Conservation (phyloP, 2,113 vertebrate genomes). For the Ophiodon elongatus region DNA sequence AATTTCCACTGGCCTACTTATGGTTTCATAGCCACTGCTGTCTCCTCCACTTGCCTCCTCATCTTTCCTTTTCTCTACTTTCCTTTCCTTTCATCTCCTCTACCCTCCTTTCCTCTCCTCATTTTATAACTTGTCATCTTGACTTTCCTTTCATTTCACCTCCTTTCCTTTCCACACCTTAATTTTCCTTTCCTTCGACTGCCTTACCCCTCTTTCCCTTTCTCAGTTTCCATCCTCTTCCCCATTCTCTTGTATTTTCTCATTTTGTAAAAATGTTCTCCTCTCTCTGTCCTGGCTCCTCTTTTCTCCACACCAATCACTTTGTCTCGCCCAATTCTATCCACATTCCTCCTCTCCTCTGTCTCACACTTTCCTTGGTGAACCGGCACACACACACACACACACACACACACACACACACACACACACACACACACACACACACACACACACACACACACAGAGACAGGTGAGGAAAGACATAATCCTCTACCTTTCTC, state of each 20-base stretch:
- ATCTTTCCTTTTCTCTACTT: not conserved
- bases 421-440: not conserved
- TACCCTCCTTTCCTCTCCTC: not conserved
- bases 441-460: slow-evolving; percentile 3
- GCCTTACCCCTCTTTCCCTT: not conserved
- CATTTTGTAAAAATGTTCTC: not conserved
- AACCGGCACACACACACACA: not conserved
- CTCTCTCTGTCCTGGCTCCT: not conserved
- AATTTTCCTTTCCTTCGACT: not conserved
- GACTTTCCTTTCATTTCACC: not conserved
- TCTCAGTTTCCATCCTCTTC: not conserved
- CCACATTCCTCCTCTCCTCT: not conserved
- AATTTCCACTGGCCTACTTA: slow-evolving; percentile 78
- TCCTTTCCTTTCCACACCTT: not conserved
- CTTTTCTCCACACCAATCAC: not conserved
- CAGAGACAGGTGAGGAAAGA: slow-evolving; percentile 36
- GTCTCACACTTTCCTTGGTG: not conserved
- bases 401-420: not conserved
- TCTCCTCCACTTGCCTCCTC: slow-evolving; percentile 31
- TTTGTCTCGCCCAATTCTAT: not conserved
- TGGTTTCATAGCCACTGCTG: slow-evolving; percentile 44
- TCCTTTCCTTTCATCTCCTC: not conserved
- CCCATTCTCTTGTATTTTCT: not conserved
- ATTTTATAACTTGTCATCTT: not conserved
- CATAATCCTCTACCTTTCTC: slow-evolving; percentile 58